Evolutionary conservation across 2,113 vertebrate species (phyloP).

Genomic region (Pygoscelis adeliae): DNA sequence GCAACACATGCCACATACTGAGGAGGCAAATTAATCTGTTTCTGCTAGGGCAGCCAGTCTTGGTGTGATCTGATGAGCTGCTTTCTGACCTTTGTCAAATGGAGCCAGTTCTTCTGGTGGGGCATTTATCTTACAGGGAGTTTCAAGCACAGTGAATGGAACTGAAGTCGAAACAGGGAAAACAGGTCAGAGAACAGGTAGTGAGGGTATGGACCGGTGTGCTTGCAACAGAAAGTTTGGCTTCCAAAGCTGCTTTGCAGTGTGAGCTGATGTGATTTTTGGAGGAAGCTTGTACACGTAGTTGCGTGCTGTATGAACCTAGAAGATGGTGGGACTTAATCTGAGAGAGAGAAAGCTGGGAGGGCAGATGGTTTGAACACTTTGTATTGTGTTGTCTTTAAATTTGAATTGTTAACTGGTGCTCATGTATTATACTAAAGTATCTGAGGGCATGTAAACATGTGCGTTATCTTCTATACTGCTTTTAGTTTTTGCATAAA

Average conservation of each 20-base stretch:
- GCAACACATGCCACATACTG: background rate
- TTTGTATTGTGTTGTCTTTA: background rate
- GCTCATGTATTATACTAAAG: background rate
- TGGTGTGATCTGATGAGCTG: background rate
- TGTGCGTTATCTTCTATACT: background rate
- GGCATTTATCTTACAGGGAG: background rate
- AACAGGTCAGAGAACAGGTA: background rate
- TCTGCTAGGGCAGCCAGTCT: background rate
- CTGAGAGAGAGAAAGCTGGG: background rate
- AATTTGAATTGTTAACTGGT: background rate
- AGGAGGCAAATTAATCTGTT: background rate
- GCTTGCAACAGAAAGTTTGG: background rate
- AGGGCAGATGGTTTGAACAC: background rate
- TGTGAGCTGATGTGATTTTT: background rate
- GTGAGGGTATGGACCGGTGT: background rate
- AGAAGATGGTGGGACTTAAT: background rate
- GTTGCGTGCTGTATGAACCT: background rate
- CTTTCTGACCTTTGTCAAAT: background rate
- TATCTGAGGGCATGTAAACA: background rate
- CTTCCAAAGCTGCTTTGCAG: background rate
- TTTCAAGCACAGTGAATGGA: background rate
- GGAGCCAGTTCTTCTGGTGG: background rate
- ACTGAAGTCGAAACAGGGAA: background rate
- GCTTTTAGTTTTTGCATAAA: background rate
- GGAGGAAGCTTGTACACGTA: background rate